Evolutionary conservation across 92 coral and sea anemone genomes (phyloP).

Genomic region (Phenganax marumi): DNA sequence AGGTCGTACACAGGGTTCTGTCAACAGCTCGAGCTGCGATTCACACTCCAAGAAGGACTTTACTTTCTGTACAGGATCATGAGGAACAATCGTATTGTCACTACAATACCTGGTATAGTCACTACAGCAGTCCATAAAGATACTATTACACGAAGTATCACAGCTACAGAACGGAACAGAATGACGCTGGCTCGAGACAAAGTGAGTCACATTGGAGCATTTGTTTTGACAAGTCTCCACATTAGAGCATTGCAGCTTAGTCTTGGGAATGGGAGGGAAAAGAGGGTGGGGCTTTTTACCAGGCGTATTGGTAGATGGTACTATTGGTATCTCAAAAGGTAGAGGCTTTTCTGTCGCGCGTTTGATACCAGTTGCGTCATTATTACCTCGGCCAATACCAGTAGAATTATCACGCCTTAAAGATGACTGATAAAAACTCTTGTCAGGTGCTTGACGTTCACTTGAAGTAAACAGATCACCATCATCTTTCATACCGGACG

Average conservation of each 20-base stretch:
- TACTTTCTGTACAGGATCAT: constrained; percentile 2
- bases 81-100: background rate
- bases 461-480: background rate
- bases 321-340: too few relatives aligned
- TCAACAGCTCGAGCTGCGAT: background rate
- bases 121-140: constrained; percentile 36
- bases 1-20: background rate
- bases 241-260: background rate
- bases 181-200: background rate
- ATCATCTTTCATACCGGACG: background rate
- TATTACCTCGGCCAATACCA: too few relatives aligned
- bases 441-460: background rate
- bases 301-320: too few relatives aligned
- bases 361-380: too few relatives aligned
- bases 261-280: background rate
- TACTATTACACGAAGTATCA: constrained; percentile 25
- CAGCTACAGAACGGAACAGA: constrained; percentile 5
- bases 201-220: constrained; percentile 23
- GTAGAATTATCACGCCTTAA: too few relatives aligned
- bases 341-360: too few relatives aligned
- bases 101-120: constrained; percentile 22
- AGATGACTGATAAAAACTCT: too few relatives aligned
- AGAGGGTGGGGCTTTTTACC: background rate
- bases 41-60: constrained; percentile 3
- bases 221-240: background rate